Evolutionary conservation across 2,888 invertebrate genomes (phyloP).

Genomic region (Byasa hedistus): DNA sequence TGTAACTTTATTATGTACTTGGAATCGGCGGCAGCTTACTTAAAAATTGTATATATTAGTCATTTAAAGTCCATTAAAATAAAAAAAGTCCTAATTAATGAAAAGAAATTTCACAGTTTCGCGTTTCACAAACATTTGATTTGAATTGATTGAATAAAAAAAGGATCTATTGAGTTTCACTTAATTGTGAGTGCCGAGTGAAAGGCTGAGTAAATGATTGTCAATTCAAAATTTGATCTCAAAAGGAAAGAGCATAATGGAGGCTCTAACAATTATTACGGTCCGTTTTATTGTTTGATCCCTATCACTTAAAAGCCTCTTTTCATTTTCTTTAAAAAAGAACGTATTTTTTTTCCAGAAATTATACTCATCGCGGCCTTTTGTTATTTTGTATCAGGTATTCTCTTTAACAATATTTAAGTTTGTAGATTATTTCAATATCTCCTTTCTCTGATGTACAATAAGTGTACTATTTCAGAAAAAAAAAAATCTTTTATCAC

Average conservation of each 20-base stretch:
- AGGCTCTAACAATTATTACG: conserved; percentile 18
- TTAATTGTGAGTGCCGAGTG: conserved; percentile 12
- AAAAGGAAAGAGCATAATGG: conserved; percentile 23
- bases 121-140: conserved; percentile 8
- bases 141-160: conserved; percentile 2
- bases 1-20: too few relatives aligned
- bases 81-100: too few relatives aligned
- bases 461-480: neutral
- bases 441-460: neutral
- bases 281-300: conserved; percentile 24
- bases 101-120: too few relatives aligned
- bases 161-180: conserved; percentile 11
- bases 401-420: conserved; percentile 1
- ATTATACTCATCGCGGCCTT: neutral
- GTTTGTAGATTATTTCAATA: neutral
- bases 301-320: conserved; percentile 19
- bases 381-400: conserved; percentile 11
- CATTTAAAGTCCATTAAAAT: too few relatives aligned
- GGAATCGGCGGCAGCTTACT: too few relatives aligned
- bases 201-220: conserved; percentile 18
- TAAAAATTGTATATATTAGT: too few relatives aligned
- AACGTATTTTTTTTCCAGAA: neutral
- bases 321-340: conserved; percentile 8
- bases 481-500: neutral
- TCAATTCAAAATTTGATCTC: conserved; percentile 25